phyloP scores from a whole-genome alignment of 1,140 invertebrate species.

The Solenopsis fugax region DNA sequence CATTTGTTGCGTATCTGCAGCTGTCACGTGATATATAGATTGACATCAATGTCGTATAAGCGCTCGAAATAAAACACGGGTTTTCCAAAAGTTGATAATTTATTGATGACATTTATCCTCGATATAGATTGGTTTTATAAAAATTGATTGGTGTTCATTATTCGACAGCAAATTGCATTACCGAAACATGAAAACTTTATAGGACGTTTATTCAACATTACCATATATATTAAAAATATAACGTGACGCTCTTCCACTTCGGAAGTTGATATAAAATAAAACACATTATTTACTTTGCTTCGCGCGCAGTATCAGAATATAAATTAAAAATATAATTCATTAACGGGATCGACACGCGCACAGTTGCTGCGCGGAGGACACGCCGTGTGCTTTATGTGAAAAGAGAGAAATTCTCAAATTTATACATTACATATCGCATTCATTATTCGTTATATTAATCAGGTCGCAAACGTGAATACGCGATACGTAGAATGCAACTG shows the following conservation, averaged over 20 bases:
- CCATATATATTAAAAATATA: constrained; percentile 59
- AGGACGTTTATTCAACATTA: constrained; percentile 50
- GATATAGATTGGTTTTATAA: constrained; percentile 40
- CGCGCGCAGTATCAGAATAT: constrained; percentile 22
- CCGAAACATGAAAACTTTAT: constrained; percentile 35
- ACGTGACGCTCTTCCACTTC: not conserved
- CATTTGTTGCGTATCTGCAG: constrained; percentile 29
- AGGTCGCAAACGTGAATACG: constrained; percentile 19
- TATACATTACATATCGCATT: constrained; percentile 11
- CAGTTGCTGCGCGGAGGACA: not conserved
- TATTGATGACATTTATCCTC: constrained; percentile 42
- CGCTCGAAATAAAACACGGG: constrained; percentile 31
- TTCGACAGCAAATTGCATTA: constrained; percentile 52
- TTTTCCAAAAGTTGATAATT: constrained; percentile 37
- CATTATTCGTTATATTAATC: constrained; percentile 56
- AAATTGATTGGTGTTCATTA: constrained; percentile 56
- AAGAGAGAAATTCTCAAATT: constrained; percentile 22
- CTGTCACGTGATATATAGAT: constrained; percentile 41
- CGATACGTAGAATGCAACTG: not conserved
- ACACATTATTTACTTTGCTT: not conserved
- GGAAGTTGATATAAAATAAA: constrained; percentile 32
- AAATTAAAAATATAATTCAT: constrained; percentile 46
- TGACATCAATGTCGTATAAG: constrained; percentile 18
- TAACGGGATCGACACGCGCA: not conserved
- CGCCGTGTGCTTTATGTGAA: not conserved